Conservation (phyloP, 2,888 invertebrate species). For the Melolontha melolontha region DNA sequence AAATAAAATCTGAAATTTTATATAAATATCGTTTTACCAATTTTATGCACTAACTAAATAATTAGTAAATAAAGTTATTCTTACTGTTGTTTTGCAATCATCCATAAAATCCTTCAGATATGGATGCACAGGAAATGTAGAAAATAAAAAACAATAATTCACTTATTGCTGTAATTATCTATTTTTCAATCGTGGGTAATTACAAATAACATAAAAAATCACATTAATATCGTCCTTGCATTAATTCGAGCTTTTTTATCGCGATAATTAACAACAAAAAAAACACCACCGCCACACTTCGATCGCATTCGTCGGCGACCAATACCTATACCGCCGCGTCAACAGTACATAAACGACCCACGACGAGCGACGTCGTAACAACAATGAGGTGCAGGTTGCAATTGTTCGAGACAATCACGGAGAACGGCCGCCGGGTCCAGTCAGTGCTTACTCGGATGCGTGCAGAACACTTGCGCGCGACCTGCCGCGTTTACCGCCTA, state of each 20-base stretch:
- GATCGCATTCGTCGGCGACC: constrained; percentile 30
- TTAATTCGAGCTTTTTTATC: constrained; percentile 35
- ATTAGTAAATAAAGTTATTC: constrained; percentile 2
- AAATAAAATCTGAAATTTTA: too few relatives aligned
- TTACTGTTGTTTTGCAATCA: background rate
- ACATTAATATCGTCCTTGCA: constrained; percentile 16
- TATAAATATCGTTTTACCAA: too few relatives aligned
- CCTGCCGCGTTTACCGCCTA: constrained; percentile 65
- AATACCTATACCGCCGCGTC: constrained; percentile 27
- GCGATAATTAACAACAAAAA: constrained; percentile 30
- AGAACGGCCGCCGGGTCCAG: constrained; percentile 45
- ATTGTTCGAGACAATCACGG: constrained; percentile 62
- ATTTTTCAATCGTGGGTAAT: background rate
- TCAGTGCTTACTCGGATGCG: constrained; percentile 56
- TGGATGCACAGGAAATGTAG: constrained; percentile 8
- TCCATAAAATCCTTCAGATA: background rate
- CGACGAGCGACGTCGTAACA: constrained; percentile 43
- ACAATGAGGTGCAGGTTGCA: constrained; percentile 59
- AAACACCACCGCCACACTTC: constrained; percentile 33
- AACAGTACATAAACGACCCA: constrained; percentile 32
- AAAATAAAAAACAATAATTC: constrained; percentile 4
- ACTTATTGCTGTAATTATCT: constrained; percentile 6
- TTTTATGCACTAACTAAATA: background rate
- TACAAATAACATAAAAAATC: constrained; percentile 9
- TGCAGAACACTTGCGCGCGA: constrained; percentile 64